A percentile compares a stretch with the other conserved stretches of the same genome.
These are phyloP conservation scores for Diachasma alloeum DNA, from an alignment of 1,140 invertebrate genomes.

Conservation along the genomic window DNA sequence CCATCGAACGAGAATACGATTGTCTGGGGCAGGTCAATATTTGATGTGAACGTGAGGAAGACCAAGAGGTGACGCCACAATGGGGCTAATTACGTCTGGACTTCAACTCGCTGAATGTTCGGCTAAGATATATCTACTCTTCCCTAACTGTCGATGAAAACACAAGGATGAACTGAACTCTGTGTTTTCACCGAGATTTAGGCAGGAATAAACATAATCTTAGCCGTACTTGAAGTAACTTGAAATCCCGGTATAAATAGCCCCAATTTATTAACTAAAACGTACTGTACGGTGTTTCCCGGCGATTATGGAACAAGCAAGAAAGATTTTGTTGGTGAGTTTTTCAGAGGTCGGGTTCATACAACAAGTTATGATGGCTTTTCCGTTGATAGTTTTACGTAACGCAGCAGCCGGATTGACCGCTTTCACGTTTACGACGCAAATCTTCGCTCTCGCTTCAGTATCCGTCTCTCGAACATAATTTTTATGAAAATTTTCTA, in stretches of 20 bases:
- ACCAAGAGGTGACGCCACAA: neutral
- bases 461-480: neutral
- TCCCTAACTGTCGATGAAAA: too few species aligned
- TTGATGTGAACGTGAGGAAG: neutral
- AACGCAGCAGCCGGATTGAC: conserved; percentile 54
- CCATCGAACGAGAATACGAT: neutral
- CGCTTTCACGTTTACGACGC: conserved; percentile 55
- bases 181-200: too few species aligned
- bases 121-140: too few species aligned
- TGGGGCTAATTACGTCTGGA: too few species aligned
- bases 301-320: neutral
- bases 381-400: conserved; percentile 56
- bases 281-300: neutral
- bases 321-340: neutral
- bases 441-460: conserved; percentile 15
- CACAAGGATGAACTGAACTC: too few species aligned
- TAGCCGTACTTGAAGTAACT: too few species aligned
- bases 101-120: too few species aligned
- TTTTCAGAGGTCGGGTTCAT: neutral
- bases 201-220: too few species aligned
- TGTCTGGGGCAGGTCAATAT: neutral
- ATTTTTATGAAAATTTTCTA: neutral
- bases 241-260: too few species aligned
- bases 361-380: conserved; percentile 37
- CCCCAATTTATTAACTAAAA: neutral